phyloP scores from a whole-genome alignment of 1,140 invertebrate genomes.

The Ditylenchus dipsaci region DNA sequence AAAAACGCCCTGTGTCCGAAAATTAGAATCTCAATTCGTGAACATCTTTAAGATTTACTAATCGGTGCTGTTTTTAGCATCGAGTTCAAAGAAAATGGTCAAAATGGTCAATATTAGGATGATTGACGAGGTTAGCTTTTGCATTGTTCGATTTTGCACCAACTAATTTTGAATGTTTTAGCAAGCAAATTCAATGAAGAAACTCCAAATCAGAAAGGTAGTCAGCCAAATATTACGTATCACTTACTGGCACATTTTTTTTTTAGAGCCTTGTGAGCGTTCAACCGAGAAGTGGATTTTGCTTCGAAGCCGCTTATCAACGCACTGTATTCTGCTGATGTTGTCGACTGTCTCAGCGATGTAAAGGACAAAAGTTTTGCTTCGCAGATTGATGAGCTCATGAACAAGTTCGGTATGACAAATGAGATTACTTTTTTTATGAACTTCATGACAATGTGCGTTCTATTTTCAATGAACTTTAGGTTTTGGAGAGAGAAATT shows the following conservation, averaged over 20 bases:
- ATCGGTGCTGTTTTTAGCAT: no score
- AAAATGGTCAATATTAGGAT: no score
- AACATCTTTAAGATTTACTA: no score
- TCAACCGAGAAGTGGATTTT: conserved; percentile 16
- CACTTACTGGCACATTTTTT: neutral
- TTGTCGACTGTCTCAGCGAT: neutral
- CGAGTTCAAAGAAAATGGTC: no score
- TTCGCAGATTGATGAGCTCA: neutral
- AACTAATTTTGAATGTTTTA: no score
- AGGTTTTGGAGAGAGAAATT: conserved; percentile 18
- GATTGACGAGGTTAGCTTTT: no score
- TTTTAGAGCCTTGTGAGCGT: conserved; percentile 13
- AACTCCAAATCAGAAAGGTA: conserved; percentile 21
- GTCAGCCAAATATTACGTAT: no score
- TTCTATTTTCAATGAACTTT: conserved; percentile 2
- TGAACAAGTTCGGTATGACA: neutral
- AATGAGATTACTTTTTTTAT: neutral
- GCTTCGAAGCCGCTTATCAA: neutral
- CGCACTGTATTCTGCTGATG: neutral
- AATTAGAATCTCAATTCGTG: no score
- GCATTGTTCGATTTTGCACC: no score
- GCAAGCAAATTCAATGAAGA: conserved; percentile 8
- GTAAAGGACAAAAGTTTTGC: conserved; percentile 4
- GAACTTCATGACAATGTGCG: conserved; percentile 7
- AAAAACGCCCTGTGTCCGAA: no score